Conservation (phyloP, 2,888 invertebrate genomes). For the Patella pellucida region DNA sequence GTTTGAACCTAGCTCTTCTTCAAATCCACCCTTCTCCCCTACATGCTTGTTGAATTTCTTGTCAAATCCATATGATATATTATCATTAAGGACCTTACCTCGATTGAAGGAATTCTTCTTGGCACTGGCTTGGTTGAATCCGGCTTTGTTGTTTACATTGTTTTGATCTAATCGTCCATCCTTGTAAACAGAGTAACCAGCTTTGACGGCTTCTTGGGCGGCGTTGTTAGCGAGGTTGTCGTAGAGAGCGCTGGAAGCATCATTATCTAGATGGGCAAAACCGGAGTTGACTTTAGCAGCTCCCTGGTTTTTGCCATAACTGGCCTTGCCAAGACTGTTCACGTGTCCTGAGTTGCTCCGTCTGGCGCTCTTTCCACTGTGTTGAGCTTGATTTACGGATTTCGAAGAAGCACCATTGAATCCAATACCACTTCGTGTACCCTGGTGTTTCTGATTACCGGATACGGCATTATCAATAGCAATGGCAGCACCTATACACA, state of each 20-base stretch:
- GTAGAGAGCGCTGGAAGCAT: conserved; percentile 18
- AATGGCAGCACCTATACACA: neutral
- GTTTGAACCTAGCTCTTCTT: conserved; percentile 32
- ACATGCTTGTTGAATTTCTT: conserved; percentile 33
- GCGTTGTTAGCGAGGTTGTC: conserved; percentile 14
- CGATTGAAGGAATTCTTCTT: conserved; percentile 32
- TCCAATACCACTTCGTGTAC: neutral
- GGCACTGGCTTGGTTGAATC: conserved; percentile 33
- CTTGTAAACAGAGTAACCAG: neutral
- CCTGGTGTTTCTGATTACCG: neutral
- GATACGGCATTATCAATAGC: neutral
- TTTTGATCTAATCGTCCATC: conserved; percentile 20
- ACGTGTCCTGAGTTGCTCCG: neutral
- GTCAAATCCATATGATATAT: conserved; percentile 31
- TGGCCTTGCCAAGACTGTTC: neutral
- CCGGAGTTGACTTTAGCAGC: neutral
- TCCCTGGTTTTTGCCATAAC: neutral
- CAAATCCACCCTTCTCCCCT: conserved; percentile 28
- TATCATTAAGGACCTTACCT: conserved; percentile 30
- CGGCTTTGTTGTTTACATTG: conserved; percentile 26
- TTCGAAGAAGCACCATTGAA: neutral
- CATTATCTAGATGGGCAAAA: conserved; percentile 19
- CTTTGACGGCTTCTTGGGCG: conserved; percentile 23
- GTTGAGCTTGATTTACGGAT: neutral
- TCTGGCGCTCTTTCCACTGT: neutral